Base-by-base conservation (phyloP, 2,888 invertebrate genomes). In the Dryocosmus kuriphilus region DNA sequence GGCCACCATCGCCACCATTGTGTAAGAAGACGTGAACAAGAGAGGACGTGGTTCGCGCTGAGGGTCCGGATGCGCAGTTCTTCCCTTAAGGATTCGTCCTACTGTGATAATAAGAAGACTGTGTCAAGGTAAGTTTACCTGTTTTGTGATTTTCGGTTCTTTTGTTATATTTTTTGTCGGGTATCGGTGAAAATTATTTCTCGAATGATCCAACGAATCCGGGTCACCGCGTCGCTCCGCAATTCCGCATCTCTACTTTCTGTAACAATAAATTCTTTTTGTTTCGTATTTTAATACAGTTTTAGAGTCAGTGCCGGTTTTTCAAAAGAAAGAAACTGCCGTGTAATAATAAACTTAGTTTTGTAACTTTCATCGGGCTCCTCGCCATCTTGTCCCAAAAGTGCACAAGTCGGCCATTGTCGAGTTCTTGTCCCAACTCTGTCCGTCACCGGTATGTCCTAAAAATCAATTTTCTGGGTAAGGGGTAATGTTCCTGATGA, bases 71-170 rank as follows among this genome's bases (percentile, higher is more conserved):
- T 87, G 87, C 88, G 90, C 90, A 90, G 90, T 91, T 89, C 89
- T 89, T 87, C 86, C 80, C 80, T 79, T 81, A 85, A 88, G 87
- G 86, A 88, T 87, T 89, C 88, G 86, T 89, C 89, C 89, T 89
- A 87, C 86, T 91, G 91, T 91, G 91, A 91, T 91, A 91, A 88
- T 89, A 79, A 80, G 89, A 85, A 90, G 89, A 89, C 88, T 90
- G 91, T 90, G 91, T 91, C 90, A 90, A 91, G 90, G 91, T 91
- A 87, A 90, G 91, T 89, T 89, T 84, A 55, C 24, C 63, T 65
- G 9, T 2, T 14, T 1, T 6, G 14, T 5, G 6, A 35, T 4
- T 51, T 16, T 32, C 22, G 7, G 9, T 14, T n/a, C 8, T 62
- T 75, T 60, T 41, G 3, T 6, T 8, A 0, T 14, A 24, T 3